Percentiles rank a stretch among this genome's conserved stretches.
Conservation (phyloP, 2,888 invertebrate genomes). For the Torymus tubicola region DNA sequence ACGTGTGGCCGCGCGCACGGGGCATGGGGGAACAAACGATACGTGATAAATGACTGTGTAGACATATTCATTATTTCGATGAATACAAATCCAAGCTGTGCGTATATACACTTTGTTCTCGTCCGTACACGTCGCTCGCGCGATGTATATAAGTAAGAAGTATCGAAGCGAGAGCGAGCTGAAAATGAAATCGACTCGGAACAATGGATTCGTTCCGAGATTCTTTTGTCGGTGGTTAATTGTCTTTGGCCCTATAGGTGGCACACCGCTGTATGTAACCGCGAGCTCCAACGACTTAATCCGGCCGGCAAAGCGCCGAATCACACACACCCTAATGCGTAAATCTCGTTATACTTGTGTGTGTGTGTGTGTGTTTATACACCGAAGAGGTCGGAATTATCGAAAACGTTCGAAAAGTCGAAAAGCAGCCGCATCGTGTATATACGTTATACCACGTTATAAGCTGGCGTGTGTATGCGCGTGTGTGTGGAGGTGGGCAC, state of each 20-base stretch:
- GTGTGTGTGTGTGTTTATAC: too few species aligned
- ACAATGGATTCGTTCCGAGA: slow-evolving; percentile 31
- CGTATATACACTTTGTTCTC: too few species aligned
- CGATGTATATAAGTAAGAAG: too few species aligned
- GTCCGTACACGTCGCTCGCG: too few species aligned
- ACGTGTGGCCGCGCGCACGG: too few species aligned
- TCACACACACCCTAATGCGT: slow-evolving; percentile 8
- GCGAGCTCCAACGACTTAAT: slow-evolving; percentile 36
- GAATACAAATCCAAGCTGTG: too few species aligned
- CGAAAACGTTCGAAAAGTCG: not conserved
- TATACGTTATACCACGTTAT: too few species aligned
- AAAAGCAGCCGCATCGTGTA: not conserved
- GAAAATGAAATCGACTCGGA: slow-evolving; percentile 29
- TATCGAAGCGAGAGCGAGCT: too few species aligned
- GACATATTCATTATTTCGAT: too few species aligned
- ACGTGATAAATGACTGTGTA: too few species aligned
- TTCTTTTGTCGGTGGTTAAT: slow-evolving; percentile 29
- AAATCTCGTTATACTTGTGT: not conserved
- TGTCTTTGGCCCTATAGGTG: slow-evolving; percentile 25
- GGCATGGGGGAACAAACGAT: too few species aligned
- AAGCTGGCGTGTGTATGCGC: not conserved
- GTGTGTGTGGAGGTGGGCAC: not conserved
- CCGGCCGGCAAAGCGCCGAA: slow-evolving; percentile 20
- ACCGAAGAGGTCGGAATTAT: too few species aligned
- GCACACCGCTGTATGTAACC: slow-evolving; percentile 6